Base-by-base conservation (phyloP, 2,113 vertebrate species). In the Chrysochloris asiatica region DNA sequence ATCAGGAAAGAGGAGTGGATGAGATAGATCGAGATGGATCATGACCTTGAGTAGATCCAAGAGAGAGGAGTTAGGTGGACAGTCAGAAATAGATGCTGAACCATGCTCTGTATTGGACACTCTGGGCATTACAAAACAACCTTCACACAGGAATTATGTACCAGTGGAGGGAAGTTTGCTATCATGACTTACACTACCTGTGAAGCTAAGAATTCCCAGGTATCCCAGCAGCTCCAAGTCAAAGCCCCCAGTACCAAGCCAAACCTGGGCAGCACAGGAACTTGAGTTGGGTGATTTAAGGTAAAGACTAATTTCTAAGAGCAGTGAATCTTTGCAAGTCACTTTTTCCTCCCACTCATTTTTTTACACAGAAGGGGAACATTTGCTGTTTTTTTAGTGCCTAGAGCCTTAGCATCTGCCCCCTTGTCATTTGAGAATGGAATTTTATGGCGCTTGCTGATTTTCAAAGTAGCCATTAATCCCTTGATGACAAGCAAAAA, bases 221-320 rank as follows among this genome's bases (percentile, higher is more conserved):
- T 21, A 14, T 48, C 21, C 79, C n/a, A 33, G 48, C 24, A 69
- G 26, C 54, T 33, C 59, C 65, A 36, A 78, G 61, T 6, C 69
- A 50, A 63, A 56, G 48, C 59, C 56, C 2, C 56, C 56, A 30
- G 59, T 4, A 33, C 48, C 30, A 33, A 33, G 59, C 36, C 61
- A 17, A 50, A 41, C 47, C 50, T 28, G 45, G 71, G 76, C 65
- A 43, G 14, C 67, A 28, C 41, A 78, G 86, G 22, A 83, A 52
- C 59, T 47, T 8, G 12, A 52, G 71, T 4, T 69, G 84, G 91
- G 95, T 94, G 81, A 95, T 71, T 89, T 93, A 92, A 95, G 95
- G 93, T 96, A 93, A 96, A 90, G 82, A 89, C 75, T 90, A 81
- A 80, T 94, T 92, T 95, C 86, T 48, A 91, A 96, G 87, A 96